Percentiles rank a stretch among this genome's conserved stretches.
These are phyloP conservation scores for Peribatodes rhomboidaria DNA, from an alignment of 2,888 invertebrate genomes.

Conservation along the genomic window DNA sequence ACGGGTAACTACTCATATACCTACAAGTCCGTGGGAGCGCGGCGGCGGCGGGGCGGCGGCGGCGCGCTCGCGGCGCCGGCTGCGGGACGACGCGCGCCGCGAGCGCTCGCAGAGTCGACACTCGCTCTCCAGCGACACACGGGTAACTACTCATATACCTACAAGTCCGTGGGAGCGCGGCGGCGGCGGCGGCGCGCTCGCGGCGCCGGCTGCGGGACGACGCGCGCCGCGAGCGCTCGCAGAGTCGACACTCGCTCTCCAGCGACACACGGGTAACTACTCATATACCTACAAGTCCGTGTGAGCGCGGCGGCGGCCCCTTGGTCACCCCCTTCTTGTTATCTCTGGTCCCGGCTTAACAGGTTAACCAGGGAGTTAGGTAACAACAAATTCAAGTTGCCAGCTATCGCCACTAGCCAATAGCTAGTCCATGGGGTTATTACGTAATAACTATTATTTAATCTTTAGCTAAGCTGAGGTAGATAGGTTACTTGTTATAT, in stretches of 20 bases:
- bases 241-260: constrained; percentile 88
- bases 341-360: too few relatives aligned
- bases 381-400: too few relatives aligned
- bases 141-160: constrained; percentile 70
- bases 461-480: too few relatives aligned
- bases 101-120: constrained; percentile 89
- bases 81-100: constrained; percentile 75
- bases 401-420: too few relatives aligned
- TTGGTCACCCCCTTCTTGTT: too few relatives aligned
- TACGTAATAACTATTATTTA: too few relatives aligned
- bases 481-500: too few relatives aligned
- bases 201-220: constrained; percentile 74
- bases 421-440: too few relatives aligned
- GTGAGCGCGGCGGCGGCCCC: too few relatives aligned
- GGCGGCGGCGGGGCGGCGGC: constrained; percentile 59
- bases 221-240: constrained; percentile 85
- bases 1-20: constrained; percentile 72
- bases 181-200: constrained; percentile 60
- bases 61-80: constrained; percentile 69
- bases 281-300: too few relatives aligned
- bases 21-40: constrained; percentile 63
- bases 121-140: constrained; percentile 89
- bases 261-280: constrained; percentile 88
- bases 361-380: too few relatives aligned
- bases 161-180: constrained; percentile 64